A percentile compares a stretch with the other conserved stretches of the same genome.
Evolutionary conservation across 2,888 invertebrate species (phyloP).

Genomic region (Yponomeuta cagnagella): DNA sequence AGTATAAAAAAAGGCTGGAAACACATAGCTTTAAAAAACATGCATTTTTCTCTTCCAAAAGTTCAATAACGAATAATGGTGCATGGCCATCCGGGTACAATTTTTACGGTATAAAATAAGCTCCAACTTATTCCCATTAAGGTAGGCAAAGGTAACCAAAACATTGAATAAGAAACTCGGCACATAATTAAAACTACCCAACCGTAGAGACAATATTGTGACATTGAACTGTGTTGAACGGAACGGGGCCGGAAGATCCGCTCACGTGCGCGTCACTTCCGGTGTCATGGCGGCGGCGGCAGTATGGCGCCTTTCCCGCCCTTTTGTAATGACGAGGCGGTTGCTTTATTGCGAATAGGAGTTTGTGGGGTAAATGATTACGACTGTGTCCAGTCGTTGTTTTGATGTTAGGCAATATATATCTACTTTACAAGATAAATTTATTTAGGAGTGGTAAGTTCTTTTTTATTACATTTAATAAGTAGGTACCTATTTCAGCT

Average conservation of each 20-base stretch:
- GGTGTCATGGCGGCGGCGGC: slow-evolving; percentile 64
- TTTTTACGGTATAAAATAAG: too few species aligned
- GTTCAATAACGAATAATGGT: too few species aligned
- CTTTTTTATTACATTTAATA: too few species aligned
- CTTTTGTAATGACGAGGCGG: slow-evolving; percentile 36
- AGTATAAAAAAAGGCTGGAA: background rate
- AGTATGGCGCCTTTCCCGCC: slow-evolving; percentile 68
- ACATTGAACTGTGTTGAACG: slow-evolving; percentile 69
- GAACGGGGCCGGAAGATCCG: slow-evolving; percentile 64
- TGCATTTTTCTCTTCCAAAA: background rate
- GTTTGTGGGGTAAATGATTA: background rate
- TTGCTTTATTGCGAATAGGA: background rate
- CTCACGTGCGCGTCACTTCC: slow-evolving; percentile 72
- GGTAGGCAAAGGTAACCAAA: background rate
- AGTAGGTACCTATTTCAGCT: too few species aligned
- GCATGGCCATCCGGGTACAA: too few species aligned
- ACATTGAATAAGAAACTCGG: background rate
- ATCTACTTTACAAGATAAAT: background rate
- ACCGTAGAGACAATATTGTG: slow-evolving; percentile 35
- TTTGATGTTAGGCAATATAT: background rate
- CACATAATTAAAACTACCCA: slow-evolving; percentile 34
- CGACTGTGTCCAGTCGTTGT: background rate
- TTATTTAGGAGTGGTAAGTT: too few species aligned
- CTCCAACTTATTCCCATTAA: too few species aligned
- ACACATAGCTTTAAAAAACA: background rate